Conservation (phyloP, 1,140 invertebrate species). For the Dendroctonus ponderosae region DNA sequence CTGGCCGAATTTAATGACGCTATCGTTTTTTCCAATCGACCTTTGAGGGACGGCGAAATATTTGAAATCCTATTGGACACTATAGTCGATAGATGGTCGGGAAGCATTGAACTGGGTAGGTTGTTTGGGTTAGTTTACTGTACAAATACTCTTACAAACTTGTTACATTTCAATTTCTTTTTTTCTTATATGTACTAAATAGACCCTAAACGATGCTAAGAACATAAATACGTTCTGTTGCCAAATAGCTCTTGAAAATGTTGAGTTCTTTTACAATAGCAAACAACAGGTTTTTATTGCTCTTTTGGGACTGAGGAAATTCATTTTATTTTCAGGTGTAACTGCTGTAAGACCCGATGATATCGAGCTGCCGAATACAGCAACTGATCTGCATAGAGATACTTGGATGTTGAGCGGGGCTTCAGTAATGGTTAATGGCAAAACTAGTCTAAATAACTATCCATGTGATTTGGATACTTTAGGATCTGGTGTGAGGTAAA, state of each 20-base stretch:
- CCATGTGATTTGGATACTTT: constrained; percentile 79
- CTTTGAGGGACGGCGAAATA: constrained; percentile 84
- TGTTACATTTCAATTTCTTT: too few relatives aligned
- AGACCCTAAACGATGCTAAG: too few relatives aligned
- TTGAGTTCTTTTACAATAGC: constrained; percentile 14
- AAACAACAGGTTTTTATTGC: too few relatives aligned
- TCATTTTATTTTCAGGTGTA: constrained; percentile 28
- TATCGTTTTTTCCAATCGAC: constrained; percentile 86
- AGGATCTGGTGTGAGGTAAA: constrained; percentile 61
- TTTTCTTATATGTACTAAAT: too few relatives aligned
- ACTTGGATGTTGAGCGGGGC: constrained; percentile 89
- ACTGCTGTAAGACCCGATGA: constrained; percentile 86
- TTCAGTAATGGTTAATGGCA: constrained; percentile 79
- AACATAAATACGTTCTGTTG: too few relatives aligned
- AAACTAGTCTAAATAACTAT: constrained; percentile 79
- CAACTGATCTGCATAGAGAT: constrained; percentile 88
- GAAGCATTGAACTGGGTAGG: constrained; percentile 72
- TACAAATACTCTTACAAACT: too few relatives aligned
- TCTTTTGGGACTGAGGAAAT: too few relatives aligned
- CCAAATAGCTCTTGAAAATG: background rate
- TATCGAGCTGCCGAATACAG: constrained; percentile 81
- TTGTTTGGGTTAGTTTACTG: constrained; percentile 4
- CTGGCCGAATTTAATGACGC: constrained; percentile 92
- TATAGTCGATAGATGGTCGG: constrained; percentile 90
- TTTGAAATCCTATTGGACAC: constrained; percentile 90